Base-by-base conservation (phyloP, 1,140 invertebrate species). In the Conus betulinus region DNA sequence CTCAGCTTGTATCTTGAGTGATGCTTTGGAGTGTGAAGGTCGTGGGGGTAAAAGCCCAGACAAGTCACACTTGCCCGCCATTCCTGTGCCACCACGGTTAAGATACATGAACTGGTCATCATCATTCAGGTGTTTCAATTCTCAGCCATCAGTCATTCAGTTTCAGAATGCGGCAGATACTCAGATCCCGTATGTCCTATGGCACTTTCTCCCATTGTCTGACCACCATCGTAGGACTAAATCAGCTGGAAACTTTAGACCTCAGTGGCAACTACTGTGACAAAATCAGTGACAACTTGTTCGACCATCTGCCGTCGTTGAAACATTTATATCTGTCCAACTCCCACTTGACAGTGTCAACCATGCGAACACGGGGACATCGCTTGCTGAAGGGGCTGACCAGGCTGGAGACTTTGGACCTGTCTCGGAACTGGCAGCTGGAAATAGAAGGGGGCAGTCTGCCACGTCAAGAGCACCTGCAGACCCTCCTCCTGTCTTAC, bases 181-280 rank as follows among this genome's bases (percentile, higher is more conserved):
- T 20, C n/a, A 39, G 57, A 63, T 25, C 8, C 82, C 63, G 55
- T 57, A 84, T 84, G 23, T 84, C 82, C n/a, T 84, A 63, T 51
- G 53, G 82, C 5, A 1, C 27, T 10, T n/a, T 63, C 10, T 84
- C 82, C 23, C 53, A 60, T 13, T 84, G 82, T 25, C 6, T 63
- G 25, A 84, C 82, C 53, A 84, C 82, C 20, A 11, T 84, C 23
- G 5, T 63, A 5, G 82, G 82, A 8, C 17, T 84, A 3, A 5
- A 84, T 6, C n/a, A 60, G 11, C 82, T 84, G 25, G 82, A 84
- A 27, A 84, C 82, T 6, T 27, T 84, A 6, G 82, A 84, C 55
- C 57, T 84, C 7, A 84, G 82, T 53, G 82, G 82, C n/a, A 84
- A 84, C 57, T 84, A 84, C 82, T 84, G 82, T n/a, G 11, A 84